These are phyloP conservation scores for Spialia ferax DNA, from an alignment of 2,888 invertebrate species.

Conservation along the genomic window DNA sequence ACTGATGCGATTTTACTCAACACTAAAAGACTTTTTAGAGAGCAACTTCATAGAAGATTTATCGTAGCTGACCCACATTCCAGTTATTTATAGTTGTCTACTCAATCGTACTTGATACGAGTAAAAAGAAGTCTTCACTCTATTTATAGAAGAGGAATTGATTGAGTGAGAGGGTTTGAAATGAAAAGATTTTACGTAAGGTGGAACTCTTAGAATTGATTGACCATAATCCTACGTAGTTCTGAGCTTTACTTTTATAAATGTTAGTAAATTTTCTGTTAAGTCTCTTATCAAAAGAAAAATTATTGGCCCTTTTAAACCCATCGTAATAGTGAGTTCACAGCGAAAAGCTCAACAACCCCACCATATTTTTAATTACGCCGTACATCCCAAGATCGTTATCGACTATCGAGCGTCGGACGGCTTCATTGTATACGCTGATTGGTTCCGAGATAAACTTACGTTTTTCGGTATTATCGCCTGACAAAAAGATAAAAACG, in stretches of 20 bases:
- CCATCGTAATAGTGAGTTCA: neutral
- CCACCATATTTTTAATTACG: constrained; percentile 48
- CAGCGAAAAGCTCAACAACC: constrained; percentile 40
- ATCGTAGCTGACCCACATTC: constrained; percentile 9
- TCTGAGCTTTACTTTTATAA: too few relatives aligned
- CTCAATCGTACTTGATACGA: neutral
- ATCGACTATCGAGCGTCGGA: constrained; percentile 59
- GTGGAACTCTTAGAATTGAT: too few relatives aligned
- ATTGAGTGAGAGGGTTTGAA: neutral
- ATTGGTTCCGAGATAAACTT: constrained; percentile 45
- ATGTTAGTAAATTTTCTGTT: too few relatives aligned
- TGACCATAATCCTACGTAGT: too few relatives aligned
- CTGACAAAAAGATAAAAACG: neutral
- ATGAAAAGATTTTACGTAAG: neutral
- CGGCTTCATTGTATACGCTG: constrained; percentile 50
- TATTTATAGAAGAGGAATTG: constrained; percentile 1
- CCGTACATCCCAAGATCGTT: constrained; percentile 56
- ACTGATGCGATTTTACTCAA: constrained; percentile 30
- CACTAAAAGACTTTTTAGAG: constrained; percentile 34
- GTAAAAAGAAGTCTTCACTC: neutral
- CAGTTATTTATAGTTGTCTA: constrained; percentile 9
- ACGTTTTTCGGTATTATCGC: neutral
- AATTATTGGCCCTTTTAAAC: too few relatives aligned
- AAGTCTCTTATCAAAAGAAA: too few relatives aligned
- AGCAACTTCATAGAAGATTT: constrained; percentile 23